phyloP scores from a whole-genome alignment of 2,797 vertebrate species.

The Pseudomugil gertrudae region DNA sequence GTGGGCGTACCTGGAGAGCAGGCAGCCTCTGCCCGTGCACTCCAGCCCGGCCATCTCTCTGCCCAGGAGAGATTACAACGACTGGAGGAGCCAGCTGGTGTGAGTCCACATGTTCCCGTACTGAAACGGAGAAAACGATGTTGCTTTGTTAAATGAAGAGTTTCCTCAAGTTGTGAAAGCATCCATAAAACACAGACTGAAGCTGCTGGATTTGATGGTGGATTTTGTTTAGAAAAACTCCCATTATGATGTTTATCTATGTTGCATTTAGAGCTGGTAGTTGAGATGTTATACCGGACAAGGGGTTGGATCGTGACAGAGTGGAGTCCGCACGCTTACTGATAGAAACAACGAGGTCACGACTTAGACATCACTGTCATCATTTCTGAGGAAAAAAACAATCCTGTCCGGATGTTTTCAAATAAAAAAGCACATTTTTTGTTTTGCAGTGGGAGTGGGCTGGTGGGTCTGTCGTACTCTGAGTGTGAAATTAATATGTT shows the following conservation, averaged over 20 bases:
- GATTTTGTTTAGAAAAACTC: neutral
- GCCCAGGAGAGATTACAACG: slow-evolving; percentile 83
- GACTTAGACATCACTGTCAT: neutral
- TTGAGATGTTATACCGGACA: neutral
- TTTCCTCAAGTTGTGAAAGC: neutral
- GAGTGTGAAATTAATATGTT: neutral
- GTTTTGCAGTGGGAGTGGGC: too few relatives aligned
- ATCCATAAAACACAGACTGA: neutral
- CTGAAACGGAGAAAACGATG: neutral
- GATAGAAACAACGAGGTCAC: neutral
- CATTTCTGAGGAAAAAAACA: neutral
- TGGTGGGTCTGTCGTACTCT: neutral
- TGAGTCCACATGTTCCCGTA: slow-evolving; percentile 64
- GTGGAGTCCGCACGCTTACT: neutral
- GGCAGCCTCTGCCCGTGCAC: slow-evolving; percentile 84
- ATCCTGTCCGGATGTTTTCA: too few relatives aligned
- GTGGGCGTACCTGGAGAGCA: slow-evolving; percentile 83
- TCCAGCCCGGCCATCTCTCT: slow-evolving; percentile 87
- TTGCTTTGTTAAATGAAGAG: neutral
- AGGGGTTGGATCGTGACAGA: neutral
- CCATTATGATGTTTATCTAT: neutral
- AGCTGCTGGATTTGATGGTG: neutral
- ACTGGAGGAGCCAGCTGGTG: slow-evolving; percentile 87
- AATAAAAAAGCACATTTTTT: too few relatives aligned
- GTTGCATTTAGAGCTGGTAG: neutral